phyloP scores from a whole-genome alignment of 2,888 invertebrate genomes.

The Psylliodes chrysocephalus region DNA sequence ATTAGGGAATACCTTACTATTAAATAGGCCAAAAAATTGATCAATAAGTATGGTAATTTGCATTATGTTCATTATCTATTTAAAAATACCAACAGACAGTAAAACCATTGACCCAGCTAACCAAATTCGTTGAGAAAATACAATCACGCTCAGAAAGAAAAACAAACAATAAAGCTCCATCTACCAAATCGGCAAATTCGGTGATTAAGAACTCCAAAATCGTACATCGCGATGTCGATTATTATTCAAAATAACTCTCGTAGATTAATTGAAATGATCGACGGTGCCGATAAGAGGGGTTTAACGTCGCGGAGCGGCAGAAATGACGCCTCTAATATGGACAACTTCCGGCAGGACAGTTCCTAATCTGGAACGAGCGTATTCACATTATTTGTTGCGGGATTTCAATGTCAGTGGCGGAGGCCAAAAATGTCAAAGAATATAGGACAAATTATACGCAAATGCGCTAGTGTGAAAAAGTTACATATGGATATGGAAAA shows the following conservation, averaged over 20 bases:
- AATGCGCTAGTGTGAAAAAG: no score
- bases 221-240: conserved; percentile 5
- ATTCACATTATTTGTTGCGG: conserved; percentile 40
- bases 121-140: conserved; percentile 7
- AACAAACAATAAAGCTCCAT: conserved; percentile 21
- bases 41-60: no score
- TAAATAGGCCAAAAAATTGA: no score
- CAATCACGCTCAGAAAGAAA: conserved; percentile 15
- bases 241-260: conserved; percentile 20
- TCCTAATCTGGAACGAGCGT: conserved; percentile 47
- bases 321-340: conserved; percentile 45
- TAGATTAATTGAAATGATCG: conserved; percentile 35
- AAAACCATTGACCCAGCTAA: conserved; percentile 9
- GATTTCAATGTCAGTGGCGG: conserved; percentile 3
- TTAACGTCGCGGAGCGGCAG: conserved; percentile 4
- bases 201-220: background rate
- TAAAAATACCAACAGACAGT: background rate
- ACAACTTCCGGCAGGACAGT: conserved; percentile 51
- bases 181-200: conserved; percentile 9
- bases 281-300: conserved; percentile 28
- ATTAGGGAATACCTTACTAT: no score
- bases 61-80: no score
- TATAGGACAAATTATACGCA: no score
- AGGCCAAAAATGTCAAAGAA: no score
- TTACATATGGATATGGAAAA: no score